Conservation (phyloP, 2,113 vertebrate genomes). For the Peromyscus leucopus region DNA sequence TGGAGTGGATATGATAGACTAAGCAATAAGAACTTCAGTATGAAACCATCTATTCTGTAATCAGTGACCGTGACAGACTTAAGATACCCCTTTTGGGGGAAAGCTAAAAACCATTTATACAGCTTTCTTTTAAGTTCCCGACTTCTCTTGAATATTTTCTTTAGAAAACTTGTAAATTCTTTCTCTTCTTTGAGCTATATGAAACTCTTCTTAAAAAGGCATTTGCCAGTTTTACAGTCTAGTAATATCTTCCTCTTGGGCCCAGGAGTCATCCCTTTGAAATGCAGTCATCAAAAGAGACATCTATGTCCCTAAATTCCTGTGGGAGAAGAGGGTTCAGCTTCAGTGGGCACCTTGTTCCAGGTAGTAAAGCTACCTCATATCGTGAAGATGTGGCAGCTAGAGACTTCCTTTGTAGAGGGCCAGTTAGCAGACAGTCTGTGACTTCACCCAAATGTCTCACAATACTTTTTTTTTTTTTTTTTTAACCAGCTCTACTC, state of each 20-base stretch:
- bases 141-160: slow-evolving; percentile 8
- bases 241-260: slow-evolving; percentile 16
- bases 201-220: not conserved
- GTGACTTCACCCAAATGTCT: not conserved
- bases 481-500: not conserved
- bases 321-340: not conserved
- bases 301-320: not conserved
- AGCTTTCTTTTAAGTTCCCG: not conserved
- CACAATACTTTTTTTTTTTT: not conserved
- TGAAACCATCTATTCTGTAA: slow-evolving; percentile 8
- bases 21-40: not conserved
- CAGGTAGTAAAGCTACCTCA: not conserved
- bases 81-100: not conserved
- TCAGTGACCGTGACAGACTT: not conserved
- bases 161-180: slow-evolving; percentile 48
- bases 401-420: not conserved
- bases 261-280: slow-evolving; percentile 14
- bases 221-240: slow-evolving; percentile 36
- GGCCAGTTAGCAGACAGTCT: not conserved
- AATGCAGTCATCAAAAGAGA: slow-evolving; percentile 43
- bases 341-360: not conserved
- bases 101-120: not conserved
- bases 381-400: not conserved
- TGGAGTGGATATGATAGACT: not conserved
- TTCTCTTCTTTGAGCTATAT: not conserved